Conservation (phyloP, 2,113 vertebrate genomes). For the Galeopterus variegatus region DNA sequence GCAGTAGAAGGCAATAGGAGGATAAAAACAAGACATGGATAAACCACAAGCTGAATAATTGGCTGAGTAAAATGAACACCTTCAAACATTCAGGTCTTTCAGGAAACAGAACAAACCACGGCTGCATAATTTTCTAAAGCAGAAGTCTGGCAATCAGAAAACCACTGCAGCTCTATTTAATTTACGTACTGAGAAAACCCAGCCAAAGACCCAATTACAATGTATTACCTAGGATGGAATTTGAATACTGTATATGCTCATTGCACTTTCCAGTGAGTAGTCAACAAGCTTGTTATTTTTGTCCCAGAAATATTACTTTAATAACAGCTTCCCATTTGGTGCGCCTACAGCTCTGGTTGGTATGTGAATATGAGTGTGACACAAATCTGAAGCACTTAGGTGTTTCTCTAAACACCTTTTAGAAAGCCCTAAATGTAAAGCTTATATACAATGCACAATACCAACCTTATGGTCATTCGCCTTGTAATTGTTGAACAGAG, state of each 20-base stretch:
- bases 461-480: constrained; percentile 90
- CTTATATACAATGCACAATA: constrained; percentile 29
- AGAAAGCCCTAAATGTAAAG: neutral
- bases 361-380: neutral
- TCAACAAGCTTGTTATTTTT: constrained; percentile 62
- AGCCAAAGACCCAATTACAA: constrained; percentile 52
- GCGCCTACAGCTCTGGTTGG: neutral
- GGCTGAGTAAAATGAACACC: constrained; percentile 47
- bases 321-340: neutral
- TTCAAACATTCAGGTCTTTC: constrained; percentile 68
- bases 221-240: constrained; percentile 54
- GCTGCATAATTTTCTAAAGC: constrained; percentile 52
- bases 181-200: constrained; percentile 43
- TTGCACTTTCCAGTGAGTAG: constrained; percentile 23
- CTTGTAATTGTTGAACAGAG: constrained; percentile 83
- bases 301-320: constrained; percentile 63
- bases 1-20: neutral
- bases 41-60: constrained; percentile 63
- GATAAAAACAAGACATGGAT: constrained; percentile 4
- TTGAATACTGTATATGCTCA: constrained; percentile 36
- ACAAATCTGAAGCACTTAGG: neutral
- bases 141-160: neutral
- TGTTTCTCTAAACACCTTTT: constrained; percentile 9
- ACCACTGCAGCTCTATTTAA: constrained; percentile 49
- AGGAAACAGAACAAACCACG: constrained; percentile 42